Evolutionary conservation across 2,113 vertebrate species (phyloP).

Genomic region (Alectura lathami): DNA sequence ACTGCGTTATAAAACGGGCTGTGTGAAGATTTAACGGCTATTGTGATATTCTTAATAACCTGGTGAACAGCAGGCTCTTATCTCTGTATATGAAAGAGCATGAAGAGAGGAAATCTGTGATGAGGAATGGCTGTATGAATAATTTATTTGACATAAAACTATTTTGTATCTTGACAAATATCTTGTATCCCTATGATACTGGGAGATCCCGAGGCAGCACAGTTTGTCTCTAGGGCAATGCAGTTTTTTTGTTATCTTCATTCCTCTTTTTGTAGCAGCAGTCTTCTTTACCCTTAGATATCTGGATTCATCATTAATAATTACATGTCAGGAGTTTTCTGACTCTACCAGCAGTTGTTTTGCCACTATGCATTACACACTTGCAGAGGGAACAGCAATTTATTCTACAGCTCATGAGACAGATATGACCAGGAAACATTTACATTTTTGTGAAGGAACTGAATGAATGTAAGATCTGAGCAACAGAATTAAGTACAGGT

Average conservation of each 20-base stretch:
- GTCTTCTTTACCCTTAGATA: neutral
- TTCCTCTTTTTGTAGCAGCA: neutral
- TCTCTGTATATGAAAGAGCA: neutral
- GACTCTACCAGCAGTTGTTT: neutral
- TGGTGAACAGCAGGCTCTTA: neutral
- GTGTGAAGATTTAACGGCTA: neutral
- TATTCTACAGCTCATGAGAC: neutral
- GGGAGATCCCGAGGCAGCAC: neutral
- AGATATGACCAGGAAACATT: neutral
- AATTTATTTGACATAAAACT: slow-evolving; percentile 14
- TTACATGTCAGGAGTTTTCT: neutral
- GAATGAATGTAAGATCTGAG: neutral
- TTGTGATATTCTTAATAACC: neutral
- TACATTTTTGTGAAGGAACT: neutral
- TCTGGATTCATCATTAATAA: neutral
- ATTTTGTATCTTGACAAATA: neutral
- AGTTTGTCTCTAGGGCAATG: neutral
- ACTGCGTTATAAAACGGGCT: neutral
- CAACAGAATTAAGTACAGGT: neutral
- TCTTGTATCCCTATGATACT: neutral
- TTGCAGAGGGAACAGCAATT: neutral
- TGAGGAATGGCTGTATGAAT: neutral
- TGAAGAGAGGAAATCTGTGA: neutral
- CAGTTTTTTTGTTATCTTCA: neutral
- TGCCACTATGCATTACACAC: neutral